Evolutionary conservation across 1,140 invertebrate species (phyloP), one percentile per base, ranked within the genome.

Genomic region (Euura saliciscinereae): DNA sequence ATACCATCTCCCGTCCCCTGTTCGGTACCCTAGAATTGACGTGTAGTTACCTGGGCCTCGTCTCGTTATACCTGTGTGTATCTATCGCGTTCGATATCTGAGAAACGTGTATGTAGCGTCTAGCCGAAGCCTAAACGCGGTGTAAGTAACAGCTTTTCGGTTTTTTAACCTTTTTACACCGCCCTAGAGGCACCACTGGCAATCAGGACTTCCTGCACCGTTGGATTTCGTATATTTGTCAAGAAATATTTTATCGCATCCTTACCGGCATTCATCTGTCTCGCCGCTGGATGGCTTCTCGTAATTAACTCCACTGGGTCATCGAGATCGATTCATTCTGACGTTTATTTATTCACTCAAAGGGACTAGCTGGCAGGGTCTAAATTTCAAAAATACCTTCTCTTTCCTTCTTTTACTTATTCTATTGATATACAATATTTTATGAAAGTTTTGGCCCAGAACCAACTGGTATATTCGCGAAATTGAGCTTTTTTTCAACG

Each of bases 1-100:
- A 83, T 83, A 83, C 76, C 73, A 83, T 83, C 82, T 82, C 51
- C 51, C 51, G n/a, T 59, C 51, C n/a, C n/a, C 51, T 75, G 77
- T 82, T 83, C 82, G 79, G 79, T 77, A 79, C 82, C 77, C 79
- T 80, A 76, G 76, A 79, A 80, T 77, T 78, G 78, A 80, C 78
- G 76, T 74, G 77, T 75, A 80, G 76, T 71, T 76, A 79, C 70
- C 74, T 73, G 45, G 72, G 66, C 66, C 66, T 10, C 13, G 75
- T 82, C n/a, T n/a, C 83, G 81, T 84, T 85, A 84, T 83, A 79
- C 73, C 74, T 74, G 66, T 59, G n/a, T n/a, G n/a, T 80, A 80
- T 83, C 77, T 75, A 84, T 84, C 79, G 51, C 51, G 51, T n/a
- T 59, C n/a, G 76, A 76, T 82, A 83, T 82, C 80, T 77, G 75